Evolutionary conservation across 2,888 invertebrate species (phyloP), one percentile per base, ranked within the genome.

Genomic region (Eurois occulta): DNA sequence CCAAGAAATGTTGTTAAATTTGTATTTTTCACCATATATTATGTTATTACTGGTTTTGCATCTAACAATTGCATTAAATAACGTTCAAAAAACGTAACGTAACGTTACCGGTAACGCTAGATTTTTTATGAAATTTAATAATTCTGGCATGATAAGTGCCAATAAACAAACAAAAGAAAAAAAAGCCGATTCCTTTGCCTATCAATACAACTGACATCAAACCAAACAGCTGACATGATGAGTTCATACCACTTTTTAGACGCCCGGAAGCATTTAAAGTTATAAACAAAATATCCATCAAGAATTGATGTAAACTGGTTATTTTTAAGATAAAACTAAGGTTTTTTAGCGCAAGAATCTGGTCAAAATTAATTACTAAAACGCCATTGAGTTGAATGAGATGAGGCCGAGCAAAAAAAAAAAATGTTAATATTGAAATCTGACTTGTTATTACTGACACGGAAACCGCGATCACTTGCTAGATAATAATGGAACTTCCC

Each of bases 181-280:
- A 41, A 41, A 41, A 10, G 10, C 41, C 41, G n/a, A n/a, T 0
- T 41, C 10, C 41, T 35, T 35, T 35, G 2, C 35, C 35, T 35
- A 35, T 35, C 41, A 41, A 41, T 8, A 41, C 10, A 10, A 41
- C 41, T 41, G 10, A 41, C 10, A 41, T 10, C 41, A 41, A 46
- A 13, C 32, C 10, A 11, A 62, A 71, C n/a, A 52, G 64, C 64
- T 72, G 52, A 77, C 13, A 28, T 68, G 52, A 65, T 74, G 73
- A 81, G 65, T 75, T 75, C 82, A 81, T 72, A 65, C 0, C 43
- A 72, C 18, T 77, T 65, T 65, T 85, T 72, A 52, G 11, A 1
- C 38, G 43, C 67, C 71, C 68, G 82, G 86, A 83, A 83, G 60
- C 41, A 60, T 77, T 72, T 48, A 60, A 46, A 41, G 41, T 18